Conservation (phyloP, 2,113 vertebrate genomes). For the Vombatus ursinus region DNA sequence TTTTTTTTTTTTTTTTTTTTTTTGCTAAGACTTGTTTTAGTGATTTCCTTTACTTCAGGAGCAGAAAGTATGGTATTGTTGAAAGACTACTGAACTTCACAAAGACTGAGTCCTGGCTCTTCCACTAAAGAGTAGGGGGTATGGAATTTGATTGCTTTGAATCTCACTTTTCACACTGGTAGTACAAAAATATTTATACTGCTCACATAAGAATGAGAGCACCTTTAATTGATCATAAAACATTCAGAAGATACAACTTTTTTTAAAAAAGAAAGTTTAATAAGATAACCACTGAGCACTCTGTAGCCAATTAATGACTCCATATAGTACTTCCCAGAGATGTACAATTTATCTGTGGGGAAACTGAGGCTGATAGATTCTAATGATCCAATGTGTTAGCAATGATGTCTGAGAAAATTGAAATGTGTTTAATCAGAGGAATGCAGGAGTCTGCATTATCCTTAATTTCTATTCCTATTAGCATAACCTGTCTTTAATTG, state of each 20-base stretch:
- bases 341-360: neutral
- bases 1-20: no score
- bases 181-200: neutral
- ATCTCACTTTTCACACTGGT: neutral
- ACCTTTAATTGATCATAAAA: neutral
- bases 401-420: neutral
- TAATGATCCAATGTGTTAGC: conserved; percentile 3
- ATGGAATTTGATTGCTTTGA: neutral
- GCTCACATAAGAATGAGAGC: neutral
- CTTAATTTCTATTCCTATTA: conserved; percentile 20
- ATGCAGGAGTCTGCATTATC: neutral
- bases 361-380: neutral
- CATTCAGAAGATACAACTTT: neutral
- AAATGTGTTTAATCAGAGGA: neutral
- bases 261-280: neutral
- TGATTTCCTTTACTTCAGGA: neutral
- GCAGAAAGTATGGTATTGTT: no score
- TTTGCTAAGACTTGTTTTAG: neutral
- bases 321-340: neutral
- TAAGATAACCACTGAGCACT: neutral
- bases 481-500: conserved; percentile 4
- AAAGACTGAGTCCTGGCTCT: no score
- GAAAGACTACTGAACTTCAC: no score
- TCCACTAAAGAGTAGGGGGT: neutral
- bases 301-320: neutral